Base-by-base conservation (phyloP, 1,140 invertebrate genomes). In the Pissodes strobi region DNA sequence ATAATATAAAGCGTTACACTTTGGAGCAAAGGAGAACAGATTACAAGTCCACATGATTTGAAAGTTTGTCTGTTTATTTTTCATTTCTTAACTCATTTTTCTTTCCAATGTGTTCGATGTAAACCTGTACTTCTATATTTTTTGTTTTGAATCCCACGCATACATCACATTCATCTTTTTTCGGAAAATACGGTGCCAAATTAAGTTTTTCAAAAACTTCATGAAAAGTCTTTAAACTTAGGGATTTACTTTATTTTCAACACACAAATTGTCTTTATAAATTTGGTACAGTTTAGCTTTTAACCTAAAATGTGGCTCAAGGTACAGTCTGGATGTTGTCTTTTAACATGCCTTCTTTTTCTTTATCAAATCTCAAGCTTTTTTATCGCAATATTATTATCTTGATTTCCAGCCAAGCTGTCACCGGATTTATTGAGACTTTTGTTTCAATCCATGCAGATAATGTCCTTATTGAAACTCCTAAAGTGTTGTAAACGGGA, bases 1-100 rank as follows among this genome's bases (percentile, higher is more conserved):
- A 49, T 45, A 67, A 23, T 64, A 58, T n/a, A n/a, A n/a, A n/a
- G 25, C 61, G n/a, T 67, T 65, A 1, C 49, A 68, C 41, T n/a
- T 65, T 64, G 5, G 66, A 62, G 39, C 15, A 69, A 12, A 53
- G 45, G 4, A 63, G 51, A 34, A 63, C 51, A 3, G 58, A 61
- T 27, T 68, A 55, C 6, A 64, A 45, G 18, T 66, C 52, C 57
- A 66, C 37, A 48, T 49, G 19, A 12, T 56, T 38, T 27, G 41
- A 37, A 12, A 45, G 39, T 58, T 70, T 70, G 43, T n/a, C n/a
- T 2, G 30, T 1, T 34, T 34, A 9, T 34, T 34, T 34, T 34
- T 34, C 30, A 34, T 5, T 34, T 34, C 30, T 34, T 34, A n/a
- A 9, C 13, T 34, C 30, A 34, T 34, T 34, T 34, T 34, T 34